Evolutionary conservation across 2,888 invertebrate genomes (phyloP).

Genomic region (Andrena camellia): DNA sequence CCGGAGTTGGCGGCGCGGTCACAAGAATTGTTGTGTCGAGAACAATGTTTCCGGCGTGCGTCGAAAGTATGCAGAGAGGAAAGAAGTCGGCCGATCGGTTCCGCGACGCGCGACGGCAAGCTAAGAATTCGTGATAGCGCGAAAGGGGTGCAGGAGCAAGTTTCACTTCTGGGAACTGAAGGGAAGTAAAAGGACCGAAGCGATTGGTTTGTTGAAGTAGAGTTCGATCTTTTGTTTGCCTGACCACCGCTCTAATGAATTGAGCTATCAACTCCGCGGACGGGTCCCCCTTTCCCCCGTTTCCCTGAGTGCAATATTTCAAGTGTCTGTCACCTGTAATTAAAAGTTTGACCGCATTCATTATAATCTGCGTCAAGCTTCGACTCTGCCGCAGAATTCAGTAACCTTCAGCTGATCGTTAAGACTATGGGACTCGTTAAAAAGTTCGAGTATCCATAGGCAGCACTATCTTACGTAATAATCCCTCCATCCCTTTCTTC

Average conservation of each 20-base stretch:
- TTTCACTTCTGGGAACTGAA: not conserved
- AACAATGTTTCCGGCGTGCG: constrained; percentile 11
- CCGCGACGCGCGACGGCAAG: not conserved
- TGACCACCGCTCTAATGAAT: constrained; percentile 2
- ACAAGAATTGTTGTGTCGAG: constrained; percentile 25
- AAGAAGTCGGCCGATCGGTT: constrained; percentile 27
- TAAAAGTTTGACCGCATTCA: constrained; percentile 10
- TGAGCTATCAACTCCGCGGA: not conserved
- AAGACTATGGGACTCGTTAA: not conserved
- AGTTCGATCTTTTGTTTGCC: constrained; percentile 10
- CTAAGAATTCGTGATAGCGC: not conserved
- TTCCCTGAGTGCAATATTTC: constrained; percentile 5
- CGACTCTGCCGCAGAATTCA: not conserved
- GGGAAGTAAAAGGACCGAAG: not conserved
- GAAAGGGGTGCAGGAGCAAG: not conserved
- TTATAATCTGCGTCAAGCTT: constrained; percentile 2
- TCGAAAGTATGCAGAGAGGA: not conserved
- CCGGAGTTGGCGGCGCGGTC: not conserved
- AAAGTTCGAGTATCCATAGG: too few relatives aligned
- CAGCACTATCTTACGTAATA: not conserved
- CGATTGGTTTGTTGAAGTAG: constrained; percentile 1
- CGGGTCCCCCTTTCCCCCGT: not conserved
- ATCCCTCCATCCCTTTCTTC: not conserved
- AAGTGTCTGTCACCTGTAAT: constrained; percentile 1
- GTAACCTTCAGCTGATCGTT: not conserved